A percentile compares a stretch with the other conserved stretches of the same genome.
Conservation (phyloP, 2,797 vertebrate genomes). For the Distichodus sexfasciatus region DNA sequence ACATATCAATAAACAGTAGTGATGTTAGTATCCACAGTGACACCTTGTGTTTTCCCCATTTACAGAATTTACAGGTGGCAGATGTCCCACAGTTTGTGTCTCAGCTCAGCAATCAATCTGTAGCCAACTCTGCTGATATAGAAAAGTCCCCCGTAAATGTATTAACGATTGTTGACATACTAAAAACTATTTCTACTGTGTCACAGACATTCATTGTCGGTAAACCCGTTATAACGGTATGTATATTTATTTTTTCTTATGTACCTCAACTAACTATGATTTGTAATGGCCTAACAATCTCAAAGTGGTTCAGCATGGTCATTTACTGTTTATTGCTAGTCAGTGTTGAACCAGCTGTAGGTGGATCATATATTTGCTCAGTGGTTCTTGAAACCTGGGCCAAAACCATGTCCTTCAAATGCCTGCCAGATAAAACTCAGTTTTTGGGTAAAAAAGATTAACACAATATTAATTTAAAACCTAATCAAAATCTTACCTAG, state of each 20-base stretch:
- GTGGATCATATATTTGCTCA: too few relatives aligned
- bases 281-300: background rate
- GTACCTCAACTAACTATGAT: background rate
- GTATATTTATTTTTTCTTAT: background rate
- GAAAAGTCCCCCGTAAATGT: slow-evolving; percentile 65
- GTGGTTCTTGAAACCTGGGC: too few relatives aligned
- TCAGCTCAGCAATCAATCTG: slow-evolving; percentile 39
- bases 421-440: too few relatives aligned
- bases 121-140: slow-evolving; percentile 14
- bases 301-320: background rate
- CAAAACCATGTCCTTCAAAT: too few relatives aligned
- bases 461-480: too few relatives aligned
- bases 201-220: background rate
- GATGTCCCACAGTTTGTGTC: slow-evolving; percentile 54
- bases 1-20: background rate
- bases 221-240: slow-evolving; percentile 53
- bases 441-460: too few relatives aligned
- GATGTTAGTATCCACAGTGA: background rate
- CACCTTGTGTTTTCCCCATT: background rate
- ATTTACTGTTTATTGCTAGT: too few relatives aligned
- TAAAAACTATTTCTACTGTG: slow-evolving; percentile 66
- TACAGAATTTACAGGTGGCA: slow-evolving; percentile 47
- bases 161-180: slow-evolving; percentile 68
- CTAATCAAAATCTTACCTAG: too few relatives aligned
- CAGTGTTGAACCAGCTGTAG: too few relatives aligned